Evolutionary conservation across 1,140 invertebrate genomes (phyloP), one percentile per base, ranked within the genome.

Genomic region (Colletes gigas): DNA sequence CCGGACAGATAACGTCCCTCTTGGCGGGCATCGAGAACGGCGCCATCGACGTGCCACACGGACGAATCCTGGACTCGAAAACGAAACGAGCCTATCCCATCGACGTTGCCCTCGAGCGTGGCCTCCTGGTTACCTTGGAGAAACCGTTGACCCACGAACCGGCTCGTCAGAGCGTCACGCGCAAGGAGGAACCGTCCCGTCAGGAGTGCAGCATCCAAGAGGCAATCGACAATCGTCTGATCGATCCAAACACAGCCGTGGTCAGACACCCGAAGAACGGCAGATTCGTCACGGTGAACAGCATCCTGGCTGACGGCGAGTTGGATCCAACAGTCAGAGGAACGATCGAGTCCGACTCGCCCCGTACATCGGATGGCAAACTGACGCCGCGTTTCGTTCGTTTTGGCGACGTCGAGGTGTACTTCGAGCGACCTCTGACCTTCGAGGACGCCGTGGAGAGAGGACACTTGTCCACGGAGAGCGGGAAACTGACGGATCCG

Each of bases 401-500:
- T 55, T 97, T 98, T 86, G 96, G 97, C 89, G 95, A 95, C 44
- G 93, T 95, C 30, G 93, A 96, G 57, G 94, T 98, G 44, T 98
- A 96, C 88, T 88, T 96, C 15, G 92, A 94, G 15, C 95, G 97
- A 93, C 96, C 97, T 47, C 91, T 97, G 15, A 94, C 95, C 74
- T 97, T 98, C 90, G 96, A 97, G 88, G 93, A 95, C 90, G 97
- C 97, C 8, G 94, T 97, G 66, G 97, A 97, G 90, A 94, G 94
- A 81, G 96, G 95, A 83, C 92, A 94, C 74, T 91, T 98, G 63
- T 96, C 97, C 90, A 88, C 97, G 12, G 93, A 93, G 81, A 96
- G 95, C n/a, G 96, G 96, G 62, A 95, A 95, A 92, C 95, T 97
- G 83, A 96, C 94, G 54, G 96, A 97, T 94, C 96, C 97, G n/a